These are phyloP conservation scores for Pluvianellus socialis DNA, from an alignment of 2,113 vertebrate genomes.

Conservation along the genomic window DNA sequence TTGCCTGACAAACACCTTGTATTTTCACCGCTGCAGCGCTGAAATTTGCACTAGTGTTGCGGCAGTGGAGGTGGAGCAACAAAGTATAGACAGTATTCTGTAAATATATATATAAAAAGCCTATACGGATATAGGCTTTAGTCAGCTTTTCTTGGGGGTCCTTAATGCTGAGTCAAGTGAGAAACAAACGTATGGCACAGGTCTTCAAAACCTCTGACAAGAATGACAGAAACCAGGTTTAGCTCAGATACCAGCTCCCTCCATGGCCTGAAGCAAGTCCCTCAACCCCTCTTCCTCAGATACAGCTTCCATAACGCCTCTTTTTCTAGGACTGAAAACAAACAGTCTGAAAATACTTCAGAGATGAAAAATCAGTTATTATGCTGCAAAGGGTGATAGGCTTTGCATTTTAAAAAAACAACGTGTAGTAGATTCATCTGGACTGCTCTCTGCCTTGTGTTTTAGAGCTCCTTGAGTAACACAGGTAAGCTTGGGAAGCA, in stretches of 20 bases:
- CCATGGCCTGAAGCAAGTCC: not conserved
- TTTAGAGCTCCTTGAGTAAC: not conserved
- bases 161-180: accelerated
- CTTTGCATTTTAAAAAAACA: not conserved
- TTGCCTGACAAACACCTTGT: not conserved
- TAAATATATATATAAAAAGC: not conserved
- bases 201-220: not conserved
- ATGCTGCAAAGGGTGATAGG: not conserved
- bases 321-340: not conserved
- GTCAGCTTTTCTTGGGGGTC: not conserved
- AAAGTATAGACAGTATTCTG: not conserved
- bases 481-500: not conserved
- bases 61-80: not conserved
- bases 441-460: not conserved
- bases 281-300: not conserved
- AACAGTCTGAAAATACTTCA: not conserved
- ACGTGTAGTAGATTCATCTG: not conserved
- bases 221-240: not conserved
- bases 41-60: not conserved
- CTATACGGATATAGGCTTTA: not conserved
- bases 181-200: not conserved
- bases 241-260: not conserved
- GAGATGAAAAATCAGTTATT: not conserved
- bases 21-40: not conserved
- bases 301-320: not conserved